Percentiles rank a stretch among this genome's conserved stretches.
Conservation (phyloP, 2,113 vertebrate species). For the Tamias sibiricus region DNA sequence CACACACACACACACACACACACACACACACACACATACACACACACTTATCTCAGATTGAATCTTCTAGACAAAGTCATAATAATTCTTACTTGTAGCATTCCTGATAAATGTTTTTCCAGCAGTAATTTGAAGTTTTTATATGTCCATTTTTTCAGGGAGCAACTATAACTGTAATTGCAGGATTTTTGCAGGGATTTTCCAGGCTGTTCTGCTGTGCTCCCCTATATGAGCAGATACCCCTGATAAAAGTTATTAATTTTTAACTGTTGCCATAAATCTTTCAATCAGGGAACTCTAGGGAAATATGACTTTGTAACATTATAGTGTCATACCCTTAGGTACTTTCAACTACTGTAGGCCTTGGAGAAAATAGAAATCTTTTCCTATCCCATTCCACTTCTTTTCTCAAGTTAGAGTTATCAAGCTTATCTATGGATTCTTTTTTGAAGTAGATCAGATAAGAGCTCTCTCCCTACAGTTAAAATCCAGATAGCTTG, state of each 20-base stretch:
- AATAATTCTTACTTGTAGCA: background rate
- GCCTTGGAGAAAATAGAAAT: background rate
- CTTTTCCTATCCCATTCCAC: background rate
- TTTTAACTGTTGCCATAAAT: background rate
- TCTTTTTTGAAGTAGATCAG: background rate
- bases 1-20: too few species aligned
- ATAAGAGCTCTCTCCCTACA: background rate
- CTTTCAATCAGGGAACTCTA: background rate
- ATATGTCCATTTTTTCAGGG: background rate
- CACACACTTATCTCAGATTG: background rate
- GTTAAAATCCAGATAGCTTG: background rate
- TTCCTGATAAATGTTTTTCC: background rate
- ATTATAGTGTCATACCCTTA: background rate
- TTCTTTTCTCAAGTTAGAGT: slow-evolving; percentile 1
- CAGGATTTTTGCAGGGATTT: background rate
- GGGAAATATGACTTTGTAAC: background rate
- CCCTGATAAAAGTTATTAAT: background rate
- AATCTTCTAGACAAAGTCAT: slow-evolving; percentile 6
- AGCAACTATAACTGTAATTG: background rate
- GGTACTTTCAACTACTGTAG: background rate
- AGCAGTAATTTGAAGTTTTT: background rate
- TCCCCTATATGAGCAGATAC: background rate
- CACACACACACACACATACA: background rate
- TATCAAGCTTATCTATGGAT: background rate
- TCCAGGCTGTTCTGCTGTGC: background rate